phyloP scores from a whole-genome alignment of 2,797 vertebrate species.

The Cetoscarus ocellatus region DNA sequence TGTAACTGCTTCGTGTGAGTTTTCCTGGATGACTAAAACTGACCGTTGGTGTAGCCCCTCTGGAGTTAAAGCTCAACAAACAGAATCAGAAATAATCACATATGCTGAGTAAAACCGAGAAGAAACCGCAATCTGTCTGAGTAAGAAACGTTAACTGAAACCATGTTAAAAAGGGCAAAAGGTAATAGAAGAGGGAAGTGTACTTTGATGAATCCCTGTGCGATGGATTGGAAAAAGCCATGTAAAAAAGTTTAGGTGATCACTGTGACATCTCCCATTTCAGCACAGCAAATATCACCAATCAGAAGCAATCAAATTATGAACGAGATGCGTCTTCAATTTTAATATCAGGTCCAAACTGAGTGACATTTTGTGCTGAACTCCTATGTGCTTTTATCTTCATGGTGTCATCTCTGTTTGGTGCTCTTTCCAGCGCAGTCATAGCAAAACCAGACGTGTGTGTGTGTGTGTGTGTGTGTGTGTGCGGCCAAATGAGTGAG shows the following conservation, averaged over 20 bases:
- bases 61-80: conserved; percentile 2
- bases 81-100: conserved; percentile 31
- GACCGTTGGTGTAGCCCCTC: conserved; percentile 24
- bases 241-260: too few relatives aligned
- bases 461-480: conserved; percentile 4
- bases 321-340: background rate
- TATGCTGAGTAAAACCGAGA: conserved; percentile 61
- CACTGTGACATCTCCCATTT: too few relatives aligned
- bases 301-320: background rate
- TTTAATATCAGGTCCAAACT: background rate
- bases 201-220: background rate
- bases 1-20: background rate
- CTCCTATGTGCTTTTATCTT: background rate
- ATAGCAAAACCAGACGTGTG: conserved; percentile 66
- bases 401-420: conserved; percentile 22
- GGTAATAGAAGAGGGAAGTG: conserved; percentile 38
- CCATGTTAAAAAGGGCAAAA: conserved; percentile 48
- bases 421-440: conserved; percentile 64
- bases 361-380: background rate
- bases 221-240: background rate
- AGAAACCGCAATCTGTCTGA: conserved; percentile 38
- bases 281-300: too few relatives aligned
- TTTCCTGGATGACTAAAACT: conserved; percentile 28
- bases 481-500: conserved; percentile 67
- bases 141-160: conserved; percentile 51